Conservation (phyloP, 1,140 invertebrate genomes). For the Bradysia coprophila region DNA sequence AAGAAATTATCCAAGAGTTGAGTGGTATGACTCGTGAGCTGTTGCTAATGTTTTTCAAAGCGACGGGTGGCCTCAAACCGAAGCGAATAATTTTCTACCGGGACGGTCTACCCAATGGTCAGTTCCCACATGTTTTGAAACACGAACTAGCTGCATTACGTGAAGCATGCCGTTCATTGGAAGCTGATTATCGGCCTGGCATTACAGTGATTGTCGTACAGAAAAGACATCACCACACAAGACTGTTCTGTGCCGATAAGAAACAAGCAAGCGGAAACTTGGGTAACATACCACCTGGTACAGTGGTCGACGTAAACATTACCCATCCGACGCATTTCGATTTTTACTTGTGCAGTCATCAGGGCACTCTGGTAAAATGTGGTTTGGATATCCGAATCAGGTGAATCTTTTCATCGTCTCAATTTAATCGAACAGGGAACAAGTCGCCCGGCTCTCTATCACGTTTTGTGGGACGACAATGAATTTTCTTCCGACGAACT, state of each 20-base stretch:
- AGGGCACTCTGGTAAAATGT: conserved; percentile 80
- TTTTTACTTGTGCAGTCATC: conserved; percentile 99
- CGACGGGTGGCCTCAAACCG: conserved; percentile 87
- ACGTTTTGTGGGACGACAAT: conserved; percentile 99
- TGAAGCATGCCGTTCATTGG: conserved; percentile 96
- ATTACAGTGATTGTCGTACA: conserved; percentile 99
- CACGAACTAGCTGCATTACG: conserved; percentile 94
- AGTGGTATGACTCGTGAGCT: conserved; percentile 95
- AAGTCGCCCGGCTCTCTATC: conserved; percentile 94
- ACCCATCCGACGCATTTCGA: conserved; percentile 99
- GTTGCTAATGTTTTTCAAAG: conserved; percentile 92
- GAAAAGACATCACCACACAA: conserved; percentile 80
- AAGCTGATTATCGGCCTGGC: conserved; percentile 94
- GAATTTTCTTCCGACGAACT: conserved; percentile 96
- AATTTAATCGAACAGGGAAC: conserved; percentile 55
- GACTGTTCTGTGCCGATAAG: conserved; percentile 95
- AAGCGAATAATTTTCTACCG: conserved; percentile 93
- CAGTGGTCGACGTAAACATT: conserved; percentile 97
- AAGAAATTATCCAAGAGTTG: conserved; percentile 97
- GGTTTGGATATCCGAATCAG: no score
- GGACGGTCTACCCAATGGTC: conserved; percentile 92
- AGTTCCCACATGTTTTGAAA: conserved; percentile 74
- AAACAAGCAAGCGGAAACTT: conserved; percentile 97
- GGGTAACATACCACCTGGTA: conserved; percentile 98
- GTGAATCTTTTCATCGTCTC: conserved; percentile 1